phyloP scores from a whole-genome alignment of 2,888 invertebrate species.

The Spisula subtruncata region DNA sequence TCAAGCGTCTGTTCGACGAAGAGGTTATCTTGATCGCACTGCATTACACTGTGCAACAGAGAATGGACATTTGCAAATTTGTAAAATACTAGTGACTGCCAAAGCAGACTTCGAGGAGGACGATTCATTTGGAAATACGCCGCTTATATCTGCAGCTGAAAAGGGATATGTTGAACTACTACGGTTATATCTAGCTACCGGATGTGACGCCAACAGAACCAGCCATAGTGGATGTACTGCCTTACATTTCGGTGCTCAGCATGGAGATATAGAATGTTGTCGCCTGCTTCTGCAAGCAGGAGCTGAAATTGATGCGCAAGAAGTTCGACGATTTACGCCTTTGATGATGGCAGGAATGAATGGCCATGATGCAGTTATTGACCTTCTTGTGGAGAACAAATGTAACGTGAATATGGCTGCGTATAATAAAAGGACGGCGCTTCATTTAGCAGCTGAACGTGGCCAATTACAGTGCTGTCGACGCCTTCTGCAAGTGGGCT shows the following conservation, averaged over 20 bases:
- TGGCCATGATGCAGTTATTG: slow-evolving; percentile 81
- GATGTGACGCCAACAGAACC: slow-evolving; percentile 82
- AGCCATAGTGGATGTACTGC: slow-evolving; percentile 84
- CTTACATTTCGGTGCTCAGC: slow-evolving; percentile 83
- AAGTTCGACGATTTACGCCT: slow-evolving; percentile 85
- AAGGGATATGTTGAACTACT: slow-evolving; percentile 83
- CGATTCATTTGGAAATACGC: slow-evolving; percentile 83
- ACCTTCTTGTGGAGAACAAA: slow-evolving; percentile 80
- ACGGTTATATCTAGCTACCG: slow-evolving; percentile 77
- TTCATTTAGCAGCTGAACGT: slow-evolving; percentile 84
- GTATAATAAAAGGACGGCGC: slow-evolving; percentile 82
- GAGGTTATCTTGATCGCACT: slow-evolving; percentile 83
- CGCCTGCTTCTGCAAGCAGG: slow-evolving; percentile 80
- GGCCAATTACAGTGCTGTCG: slow-evolving; percentile 79
- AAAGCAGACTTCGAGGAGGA: slow-evolving; percentile 83
- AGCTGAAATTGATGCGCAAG: slow-evolving; percentile 85
- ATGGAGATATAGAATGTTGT: slow-evolving; percentile 81
- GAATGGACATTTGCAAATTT: slow-evolving; percentile 81
- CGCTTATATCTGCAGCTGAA: slow-evolving; percentile 84
- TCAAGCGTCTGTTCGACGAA: slow-evolving; percentile 80
- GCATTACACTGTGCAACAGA: slow-evolving; percentile 84
- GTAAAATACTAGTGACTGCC: slow-evolving; percentile 78
- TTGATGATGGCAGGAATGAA: slow-evolving; percentile 86
- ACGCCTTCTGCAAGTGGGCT: slow-evolving; percentile 79
- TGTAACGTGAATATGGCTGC: slow-evolving; percentile 84